Evolutionary conservation across 2,113 vertebrate species (phyloP).

Genomic region (Macaca mulatta): DNA sequence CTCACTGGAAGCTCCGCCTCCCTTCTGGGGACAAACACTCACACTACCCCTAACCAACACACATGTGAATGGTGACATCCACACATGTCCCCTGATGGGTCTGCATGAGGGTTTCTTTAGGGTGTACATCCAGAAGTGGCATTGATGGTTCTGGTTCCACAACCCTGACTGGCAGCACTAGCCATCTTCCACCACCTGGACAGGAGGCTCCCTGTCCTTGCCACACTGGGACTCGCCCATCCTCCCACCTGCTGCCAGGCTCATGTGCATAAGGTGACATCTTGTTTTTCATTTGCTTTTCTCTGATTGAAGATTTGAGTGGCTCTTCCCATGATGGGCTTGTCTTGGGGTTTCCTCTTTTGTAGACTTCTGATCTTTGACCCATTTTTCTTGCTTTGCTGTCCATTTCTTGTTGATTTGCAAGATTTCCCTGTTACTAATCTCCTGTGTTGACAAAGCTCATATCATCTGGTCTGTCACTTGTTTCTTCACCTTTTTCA

Average conservation of each 20-base stretch:
- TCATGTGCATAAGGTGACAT: not conserved
- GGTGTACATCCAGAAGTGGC: not conserved
- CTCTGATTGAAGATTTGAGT: not conserved
- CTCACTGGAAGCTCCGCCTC: too few relatives aligned
- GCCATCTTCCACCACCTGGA: not conserved
- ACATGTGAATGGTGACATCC: not conserved
- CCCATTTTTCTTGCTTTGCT: not conserved
- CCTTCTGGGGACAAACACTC: not conserved
- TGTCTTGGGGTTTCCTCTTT: not conserved
- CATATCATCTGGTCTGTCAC: not conserved
- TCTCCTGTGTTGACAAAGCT: not conserved
- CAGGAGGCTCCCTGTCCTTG: not conserved
- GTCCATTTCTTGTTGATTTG: not conserved
- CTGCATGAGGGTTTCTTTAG: not conserved
- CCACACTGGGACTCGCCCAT: not conserved
- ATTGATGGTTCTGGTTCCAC: fast-evolving
- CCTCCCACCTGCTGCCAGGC: not conserved
- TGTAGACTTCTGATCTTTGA: not conserved
- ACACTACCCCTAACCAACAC: not conserved
- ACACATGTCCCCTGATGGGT: too few relatives aligned
- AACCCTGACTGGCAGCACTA: not conserved
- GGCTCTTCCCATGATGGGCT: not conserved
- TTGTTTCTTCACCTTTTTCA: not conserved
- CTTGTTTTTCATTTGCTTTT: not conserved
- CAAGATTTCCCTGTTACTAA: not conserved